Evolutionary conservation across 2,113 vertebrate genomes (phyloP), one percentile per base, ranked within the genome.

Genomic region (Chionomys nivalis): DNA sequence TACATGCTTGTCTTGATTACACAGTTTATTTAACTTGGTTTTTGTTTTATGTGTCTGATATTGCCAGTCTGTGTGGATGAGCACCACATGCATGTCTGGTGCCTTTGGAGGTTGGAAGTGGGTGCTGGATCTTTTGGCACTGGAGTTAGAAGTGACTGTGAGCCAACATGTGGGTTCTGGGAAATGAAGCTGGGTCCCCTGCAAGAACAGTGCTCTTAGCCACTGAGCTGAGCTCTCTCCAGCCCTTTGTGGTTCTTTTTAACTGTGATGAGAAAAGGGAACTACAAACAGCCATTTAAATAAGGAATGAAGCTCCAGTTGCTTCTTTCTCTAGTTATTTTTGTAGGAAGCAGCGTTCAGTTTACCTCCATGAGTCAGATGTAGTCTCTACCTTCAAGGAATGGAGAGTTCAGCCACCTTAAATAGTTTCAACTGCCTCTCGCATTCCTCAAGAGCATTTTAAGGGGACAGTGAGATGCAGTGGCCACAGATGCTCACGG

Each of bases 201-300:
- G 42, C 5, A 47, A 23, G 63, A 87, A 49, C 10, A 23, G 17
- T 23, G 42, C 28, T 68, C 63, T 86, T 68, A 68, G 23, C 63
- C 28, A 21, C 83, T 23, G 10, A 86, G 63, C 83, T 21, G 63
- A 68, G 63, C 10, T 36, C 63, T 44, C 11, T 68, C 31, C 3
- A 68, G 42, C 10, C 28, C 28, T 65, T 86, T 19, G 13, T 44
- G 36, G 4, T 47, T 61, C n/a, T 33, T 92, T 58, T 72, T 23
- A 94, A 76, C 36, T 78, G 47, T 90, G 73, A 82, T 77, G 28
- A 89, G 49, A 52, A 68, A 87, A 73, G 68, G 36, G 90, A 95
- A 94, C 70, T 86, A 28, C 89, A 73, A 96, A 1, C 16, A 85
- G n/a, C 93, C 31, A 94, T 72, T 79, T 7, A 75, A 92, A 85